Base-by-base conservation (phyloP, 2,113 vertebrate genomes). In the Podiceps cristatus region DNA sequence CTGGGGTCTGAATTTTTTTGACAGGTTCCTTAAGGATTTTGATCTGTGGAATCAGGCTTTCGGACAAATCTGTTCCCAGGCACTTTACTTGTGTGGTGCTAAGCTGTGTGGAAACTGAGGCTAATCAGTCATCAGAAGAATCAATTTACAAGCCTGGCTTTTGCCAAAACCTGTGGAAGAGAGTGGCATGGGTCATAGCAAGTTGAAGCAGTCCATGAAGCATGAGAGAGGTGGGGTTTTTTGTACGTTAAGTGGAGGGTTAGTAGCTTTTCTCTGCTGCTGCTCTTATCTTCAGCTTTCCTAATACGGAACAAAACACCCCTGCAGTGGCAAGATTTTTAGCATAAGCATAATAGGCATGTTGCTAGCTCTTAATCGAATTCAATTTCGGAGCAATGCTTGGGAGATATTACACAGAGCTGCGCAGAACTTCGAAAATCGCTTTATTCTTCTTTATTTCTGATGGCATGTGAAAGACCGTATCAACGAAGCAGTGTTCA, bases 291-390 rank as follows among this genome's bases (percentile, higher is more conserved):
- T 90, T 67, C 50, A 75, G 0, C 64, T 82, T 83, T 72, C 47
- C 47, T 68, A 13, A 17, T 31, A 9, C 3, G 7, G 47, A 74
- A 35, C 87, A 62, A 67, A 47, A 22, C 25, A 13, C 12, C 9
- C n/a, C 13, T 55, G 7, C 11, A 18, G 60, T 20, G 56, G 44
- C 31, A 50, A 50, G 13, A 25, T 37, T 56, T 80, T 69, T 33
- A 71, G 50, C 0, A 0, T 49, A 23, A 58, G 15, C 0, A 0
- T 31, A 33, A 4, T 22, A 14, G 18, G 19, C 27, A 6, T 4
- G 25, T 55, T 86, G 58, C 17, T 76, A 58, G 4, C 4, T 89
- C n/a, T 58, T 62, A 50, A 35, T 76, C 29, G 69, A 13, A 62
- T 77, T 58, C 5, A 5, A 3, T 76, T 69, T 95, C 16, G 63